A percentile compares a stretch with the other conserved stretches of the same genome.
Evolutionary conservation across 2,888 invertebrate genomes (phyloP).

Genomic region (Apamea crenata): DNA sequence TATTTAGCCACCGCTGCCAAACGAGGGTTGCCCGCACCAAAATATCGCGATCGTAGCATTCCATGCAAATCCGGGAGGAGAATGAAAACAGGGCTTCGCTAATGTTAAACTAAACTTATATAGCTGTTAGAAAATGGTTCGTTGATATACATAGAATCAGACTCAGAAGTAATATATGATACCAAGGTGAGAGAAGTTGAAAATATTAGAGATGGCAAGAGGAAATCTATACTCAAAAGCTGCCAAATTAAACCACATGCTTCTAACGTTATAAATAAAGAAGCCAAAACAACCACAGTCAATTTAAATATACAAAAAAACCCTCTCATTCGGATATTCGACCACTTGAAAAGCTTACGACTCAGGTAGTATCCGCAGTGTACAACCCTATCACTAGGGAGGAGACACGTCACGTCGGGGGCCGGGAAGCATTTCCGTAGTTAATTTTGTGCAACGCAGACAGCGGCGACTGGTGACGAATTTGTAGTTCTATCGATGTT

Average conservation of each 20-base stretch:
- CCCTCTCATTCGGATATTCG: not conserved
- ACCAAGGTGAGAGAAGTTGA: not conserved
- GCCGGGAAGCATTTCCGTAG: conserved; percentile 67
- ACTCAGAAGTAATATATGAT: too few relatives aligned
- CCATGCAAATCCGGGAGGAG: conserved; percentile 37
- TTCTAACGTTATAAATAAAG: not conserved
- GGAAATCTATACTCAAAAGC: not conserved
- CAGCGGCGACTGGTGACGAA: conserved; percentile 50
- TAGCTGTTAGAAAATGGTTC: not conserved
- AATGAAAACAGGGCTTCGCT: conserved; percentile 16
- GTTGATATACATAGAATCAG: not conserved
- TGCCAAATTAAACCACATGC: not conserved
- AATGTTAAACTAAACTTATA: not conserved
- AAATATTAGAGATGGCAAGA: not conserved
- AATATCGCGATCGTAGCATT: conserved; percentile 60
- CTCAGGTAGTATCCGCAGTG: conserved; percentile 31
- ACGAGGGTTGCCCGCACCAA: conserved; percentile 63
- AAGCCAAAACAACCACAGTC: not conserved
- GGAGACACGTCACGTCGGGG: conserved; percentile 43
- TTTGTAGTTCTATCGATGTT: conserved; percentile 44
- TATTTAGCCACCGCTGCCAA: conserved; percentile 57
- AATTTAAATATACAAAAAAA: conserved; percentile 31
- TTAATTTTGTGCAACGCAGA: conserved; percentile 61
- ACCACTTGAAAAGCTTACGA: conserved; percentile 12
- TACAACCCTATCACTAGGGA: conserved; percentile 52